Percentiles rank a stretch among this genome's conserved stretches.
phyloP scores from a whole-genome alignment of 2,888 invertebrate genomes.

The Catocala fraxini region DNA sequence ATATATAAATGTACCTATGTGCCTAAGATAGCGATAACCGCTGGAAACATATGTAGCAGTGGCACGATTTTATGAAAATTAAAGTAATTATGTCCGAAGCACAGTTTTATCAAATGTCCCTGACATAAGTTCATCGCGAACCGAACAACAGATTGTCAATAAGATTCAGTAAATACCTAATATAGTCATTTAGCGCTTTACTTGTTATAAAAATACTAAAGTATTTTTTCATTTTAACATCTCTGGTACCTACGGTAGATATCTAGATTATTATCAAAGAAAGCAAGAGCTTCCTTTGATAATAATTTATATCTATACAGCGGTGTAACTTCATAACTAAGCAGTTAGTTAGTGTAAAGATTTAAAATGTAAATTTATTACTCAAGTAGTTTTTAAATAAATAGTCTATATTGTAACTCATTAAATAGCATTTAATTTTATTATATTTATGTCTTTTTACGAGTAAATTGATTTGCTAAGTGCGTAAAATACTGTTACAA shows the following conservation, averaged over 20 bases:
- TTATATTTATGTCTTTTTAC: too few species aligned
- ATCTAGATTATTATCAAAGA: background rate
- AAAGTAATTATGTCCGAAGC: constrained; percentile 63
- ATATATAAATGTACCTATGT: constrained; percentile 1
- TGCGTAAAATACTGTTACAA: too few species aligned
- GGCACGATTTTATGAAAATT: constrained; percentile 62
- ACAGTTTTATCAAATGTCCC: constrained; percentile 75
- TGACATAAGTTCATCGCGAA: constrained; percentile 80
- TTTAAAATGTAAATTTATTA: too few species aligned
- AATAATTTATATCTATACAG: too few species aligned
- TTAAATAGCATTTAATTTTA: too few species aligned
- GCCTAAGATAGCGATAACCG: constrained; percentile 18
- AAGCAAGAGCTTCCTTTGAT: too few species aligned
- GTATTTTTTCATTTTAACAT: background rate
- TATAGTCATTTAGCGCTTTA: constrained; percentile 10
- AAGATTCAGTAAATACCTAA: constrained; percentile 66
- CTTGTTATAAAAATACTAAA: background rate
- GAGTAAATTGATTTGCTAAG: too few species aligned
- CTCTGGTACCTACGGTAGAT: background rate
- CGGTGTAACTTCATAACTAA: too few species aligned
- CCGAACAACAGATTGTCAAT: constrained; percentile 79
- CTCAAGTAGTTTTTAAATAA: too few species aligned
- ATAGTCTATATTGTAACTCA: too few species aligned
- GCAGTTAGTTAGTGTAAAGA: too few species aligned
- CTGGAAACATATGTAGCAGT: constrained; percentile 29